Percentiles rank a stretch among this genome's conserved stretches.
Conservation (phyloP, 2,797 vertebrate genomes). For the Heterohyrax brucei region DNA sequence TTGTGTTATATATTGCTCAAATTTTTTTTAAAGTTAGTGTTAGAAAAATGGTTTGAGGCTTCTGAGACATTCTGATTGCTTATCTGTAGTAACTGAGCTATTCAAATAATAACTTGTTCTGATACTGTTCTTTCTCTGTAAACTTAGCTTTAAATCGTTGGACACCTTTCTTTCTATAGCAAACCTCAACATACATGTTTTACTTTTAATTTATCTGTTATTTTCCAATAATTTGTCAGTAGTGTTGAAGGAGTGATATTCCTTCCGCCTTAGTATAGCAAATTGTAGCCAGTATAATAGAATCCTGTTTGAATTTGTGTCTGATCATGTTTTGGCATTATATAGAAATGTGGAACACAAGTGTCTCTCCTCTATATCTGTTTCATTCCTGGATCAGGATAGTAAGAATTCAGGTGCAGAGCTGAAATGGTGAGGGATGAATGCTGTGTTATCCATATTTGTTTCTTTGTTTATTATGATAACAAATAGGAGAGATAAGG, state of each 20-base stretch:
- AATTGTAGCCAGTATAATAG: background rate
- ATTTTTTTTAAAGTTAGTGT: background rate
- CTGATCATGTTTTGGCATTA: background rate
- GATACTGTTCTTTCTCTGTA: background rate
- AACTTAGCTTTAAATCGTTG: conserved; percentile 21
- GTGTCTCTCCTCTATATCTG: conserved; percentile 31
- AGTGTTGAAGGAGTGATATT: conserved; percentile 36
- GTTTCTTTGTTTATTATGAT: background rate
- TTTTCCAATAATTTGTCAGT: conserved; percentile 25
- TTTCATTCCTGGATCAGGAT: background rate
- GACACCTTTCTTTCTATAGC: background rate
- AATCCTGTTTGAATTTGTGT: conserved; percentile 3
- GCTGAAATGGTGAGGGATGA: background rate
- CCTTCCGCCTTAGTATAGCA: background rate
- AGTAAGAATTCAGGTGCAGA: conserved; percentile 10
- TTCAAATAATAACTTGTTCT: background rate
- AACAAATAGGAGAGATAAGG: background rate
- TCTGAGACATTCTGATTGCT: conserved; percentile 26
- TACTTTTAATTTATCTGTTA: conserved; percentile 4
- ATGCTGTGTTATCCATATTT: background rate
- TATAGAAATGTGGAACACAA: conserved; percentile 9
- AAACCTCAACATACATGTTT: conserved; percentile 18
- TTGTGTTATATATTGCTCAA: background rate
- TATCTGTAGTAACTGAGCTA: conserved; percentile 34
- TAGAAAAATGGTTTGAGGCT: conserved; percentile 31